These are phyloP conservation scores for Myrmophylax atrothorax DNA, from an alignment of 2,113 vertebrate genomes.

Conservation along the genomic window DNA sequence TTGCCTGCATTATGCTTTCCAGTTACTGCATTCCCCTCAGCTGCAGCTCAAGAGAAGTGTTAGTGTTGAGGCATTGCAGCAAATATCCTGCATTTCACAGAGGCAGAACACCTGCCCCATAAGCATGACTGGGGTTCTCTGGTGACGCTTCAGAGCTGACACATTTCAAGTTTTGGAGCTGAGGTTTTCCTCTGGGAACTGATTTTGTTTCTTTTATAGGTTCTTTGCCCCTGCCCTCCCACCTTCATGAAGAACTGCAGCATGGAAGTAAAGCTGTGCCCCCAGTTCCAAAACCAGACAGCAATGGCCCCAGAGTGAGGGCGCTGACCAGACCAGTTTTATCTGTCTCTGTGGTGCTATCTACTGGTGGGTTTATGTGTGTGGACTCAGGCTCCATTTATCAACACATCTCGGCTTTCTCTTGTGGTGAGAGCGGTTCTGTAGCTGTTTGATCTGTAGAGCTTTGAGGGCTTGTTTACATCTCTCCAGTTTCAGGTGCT, in stretches of 20 bases:
- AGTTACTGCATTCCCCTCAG: not conserved
- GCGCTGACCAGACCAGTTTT: not conserved
- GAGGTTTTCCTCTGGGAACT: not conserved
- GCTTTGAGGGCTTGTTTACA: conserved; percentile 14
- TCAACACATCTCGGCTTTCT: not conserved
- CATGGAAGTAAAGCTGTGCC: not conserved
- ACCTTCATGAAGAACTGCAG: not conserved
- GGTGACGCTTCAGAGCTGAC: not conserved
- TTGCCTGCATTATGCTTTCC: not conserved
- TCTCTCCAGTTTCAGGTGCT: not conserved
- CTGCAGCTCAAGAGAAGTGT: not conserved
- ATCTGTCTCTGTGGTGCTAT: not conserved
- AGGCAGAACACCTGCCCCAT: accelerated
- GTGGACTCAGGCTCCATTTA: not conserved
- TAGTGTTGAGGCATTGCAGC: not conserved
- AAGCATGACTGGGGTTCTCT: not conserved
- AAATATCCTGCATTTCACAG: not conserved
- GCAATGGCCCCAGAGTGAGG: not conserved
- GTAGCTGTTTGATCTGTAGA: conserved; percentile 13
- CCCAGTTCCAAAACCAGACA: not conserved
- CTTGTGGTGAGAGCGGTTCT: not conserved
- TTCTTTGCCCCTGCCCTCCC: not conserved
- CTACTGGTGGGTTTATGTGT: not conserved
- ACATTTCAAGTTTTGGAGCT: not conserved
- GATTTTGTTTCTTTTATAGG: not conserved